Evolutionary conservation across 2,888 invertebrate species (phyloP).

Genomic region (Euplexia lucipara): DNA sequence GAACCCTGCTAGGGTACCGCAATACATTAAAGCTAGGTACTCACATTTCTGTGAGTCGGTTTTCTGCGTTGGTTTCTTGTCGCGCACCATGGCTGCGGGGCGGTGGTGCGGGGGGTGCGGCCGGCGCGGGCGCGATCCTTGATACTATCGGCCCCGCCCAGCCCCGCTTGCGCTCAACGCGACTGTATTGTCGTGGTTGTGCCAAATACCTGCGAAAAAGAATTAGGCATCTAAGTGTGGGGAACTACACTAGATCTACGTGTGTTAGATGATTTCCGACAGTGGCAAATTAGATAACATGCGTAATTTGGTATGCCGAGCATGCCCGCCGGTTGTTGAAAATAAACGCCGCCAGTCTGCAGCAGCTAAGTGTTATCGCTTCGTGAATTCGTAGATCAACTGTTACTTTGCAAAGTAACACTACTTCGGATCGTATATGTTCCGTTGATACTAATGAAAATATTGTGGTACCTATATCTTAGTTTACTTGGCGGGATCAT

Average conservation of each 20-base stretch:
- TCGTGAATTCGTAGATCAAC: not conserved
- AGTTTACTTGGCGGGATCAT: not conserved
- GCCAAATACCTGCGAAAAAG: conserved; percentile 84
- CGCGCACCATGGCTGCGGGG: conserved; percentile 86
- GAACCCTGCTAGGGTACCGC: no score
- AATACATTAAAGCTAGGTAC: conserved; percentile 63
- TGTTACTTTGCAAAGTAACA: not conserved
- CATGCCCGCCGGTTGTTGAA: conserved; percentile 5
- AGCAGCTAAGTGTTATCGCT: not conserved
- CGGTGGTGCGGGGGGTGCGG: conserved; percentile 72
- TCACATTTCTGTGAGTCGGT: conserved; percentile 89
- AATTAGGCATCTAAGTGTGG: conserved; percentile 27
- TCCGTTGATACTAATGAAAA: not conserved
- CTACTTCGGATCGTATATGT: not conserved
- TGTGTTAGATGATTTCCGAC: conserved; percentile 25
- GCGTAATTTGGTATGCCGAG: conserved; percentile 16
- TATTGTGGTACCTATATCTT: not conserved
- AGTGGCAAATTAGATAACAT: conserved; percentile 4
- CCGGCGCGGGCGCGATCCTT: conserved; percentile 81
- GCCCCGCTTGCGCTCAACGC: conserved; percentile 81
- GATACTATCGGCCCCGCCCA: conserved; percentile 88
- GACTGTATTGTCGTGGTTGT: conserved; percentile 86
- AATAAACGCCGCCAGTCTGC: conserved; percentile 5
- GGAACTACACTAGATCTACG: conserved; percentile 27
- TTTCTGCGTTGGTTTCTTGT: conserved; percentile 88